A percentile compares a stretch with the other conserved stretches of the same genome.
phyloP scores from a whole-genome alignment of 2,888 invertebrate species.

The Halocaridina rubra region DNA sequence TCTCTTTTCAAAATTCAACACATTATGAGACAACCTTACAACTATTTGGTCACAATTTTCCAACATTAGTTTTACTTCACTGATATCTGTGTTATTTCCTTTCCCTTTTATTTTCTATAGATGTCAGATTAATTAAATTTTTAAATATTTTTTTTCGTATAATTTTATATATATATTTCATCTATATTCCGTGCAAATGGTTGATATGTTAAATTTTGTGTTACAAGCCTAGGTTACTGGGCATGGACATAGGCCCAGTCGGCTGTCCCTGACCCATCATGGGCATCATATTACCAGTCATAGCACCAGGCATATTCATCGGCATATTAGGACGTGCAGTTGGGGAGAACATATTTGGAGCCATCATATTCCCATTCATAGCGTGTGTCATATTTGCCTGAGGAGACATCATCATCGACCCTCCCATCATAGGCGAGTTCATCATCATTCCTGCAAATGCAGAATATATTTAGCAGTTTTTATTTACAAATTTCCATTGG shows the following conservation, averaged over 20 bases:
- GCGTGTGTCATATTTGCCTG: too few species aligned
- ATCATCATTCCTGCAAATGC: slow-evolving; percentile 27
- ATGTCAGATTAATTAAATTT: too few species aligned
- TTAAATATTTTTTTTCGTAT: too few species aligned
- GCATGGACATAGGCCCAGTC: slow-evolving; percentile 37
- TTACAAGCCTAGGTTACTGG: slow-evolving; percentile 47
- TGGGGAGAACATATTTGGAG: neutral
- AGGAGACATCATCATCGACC: slow-evolving; percentile 8
- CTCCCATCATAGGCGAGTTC: slow-evolving; percentile 10
- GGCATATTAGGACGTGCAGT: neutral
- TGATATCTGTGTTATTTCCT: too few species aligned
- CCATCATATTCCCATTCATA: slow-evolving; percentile 26
- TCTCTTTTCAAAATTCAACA: neutral
- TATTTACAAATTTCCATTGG: too few species aligned
- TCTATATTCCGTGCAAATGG: too few species aligned
- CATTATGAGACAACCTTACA: neutral
- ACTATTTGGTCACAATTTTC: neutral
- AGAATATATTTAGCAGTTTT: too few species aligned
- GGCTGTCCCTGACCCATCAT: slow-evolving; percentile 20
- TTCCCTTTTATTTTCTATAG: too few species aligned
- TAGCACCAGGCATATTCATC: slow-evolving; percentile 10
- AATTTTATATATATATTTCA: too few species aligned
- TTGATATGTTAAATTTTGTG: too few species aligned
- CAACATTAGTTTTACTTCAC: neutral
- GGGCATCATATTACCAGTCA: slow-evolving; percentile 15